Evolutionary conservation across 2,113 vertebrate species (phyloP).

Genomic region (Scytalopus superciliaris): DNA sequence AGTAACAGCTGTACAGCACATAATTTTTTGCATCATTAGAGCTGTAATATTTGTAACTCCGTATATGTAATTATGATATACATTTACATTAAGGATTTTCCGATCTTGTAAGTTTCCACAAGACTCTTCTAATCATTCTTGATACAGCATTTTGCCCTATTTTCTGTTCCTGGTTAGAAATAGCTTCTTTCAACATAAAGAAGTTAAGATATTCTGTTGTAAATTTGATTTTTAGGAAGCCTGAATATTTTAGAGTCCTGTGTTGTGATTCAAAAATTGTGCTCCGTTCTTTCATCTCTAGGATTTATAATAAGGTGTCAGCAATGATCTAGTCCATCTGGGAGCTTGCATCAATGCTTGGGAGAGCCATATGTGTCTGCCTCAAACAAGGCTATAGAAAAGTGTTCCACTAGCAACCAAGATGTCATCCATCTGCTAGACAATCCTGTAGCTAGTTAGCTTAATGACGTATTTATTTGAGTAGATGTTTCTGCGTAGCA

Average conservation of each 20-base stretch:
- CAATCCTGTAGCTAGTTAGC: constrained; percentile 63
- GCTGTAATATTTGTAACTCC: background rate
- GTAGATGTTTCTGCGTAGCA: constrained; percentile 21
- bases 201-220: background rate
- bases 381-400: constrained; percentile 66
- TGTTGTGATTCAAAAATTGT: constrained; percentile 60
- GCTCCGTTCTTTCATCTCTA: constrained; percentile 61
- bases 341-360: constrained; percentile 67
- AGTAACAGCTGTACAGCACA: constrained; percentile 47
- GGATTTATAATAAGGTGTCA: constrained; percentile 68
- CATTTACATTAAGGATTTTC: background rate
- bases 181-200: background rate
- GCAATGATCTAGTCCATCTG: constrained; percentile 68
- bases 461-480: constrained; percentile 66
- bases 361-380: constrained; percentile 67
- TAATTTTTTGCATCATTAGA: background rate
- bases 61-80: background rate
- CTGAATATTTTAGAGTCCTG: constrained; percentile 43
- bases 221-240: constrained; percentile 39
- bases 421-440: constrained; percentile 70
- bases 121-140: background rate
- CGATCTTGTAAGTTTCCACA: background rate
- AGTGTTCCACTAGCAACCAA: constrained; percentile 68
- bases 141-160: background rate
- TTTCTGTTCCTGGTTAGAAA: constrained; percentile 15